A percentile compares a stretch with the other conserved stretches of the same genome.
Evolutionary conservation across 2,797 vertebrate genomes (phyloP).

Genomic region (Acipenser transmontanus): DNA sequence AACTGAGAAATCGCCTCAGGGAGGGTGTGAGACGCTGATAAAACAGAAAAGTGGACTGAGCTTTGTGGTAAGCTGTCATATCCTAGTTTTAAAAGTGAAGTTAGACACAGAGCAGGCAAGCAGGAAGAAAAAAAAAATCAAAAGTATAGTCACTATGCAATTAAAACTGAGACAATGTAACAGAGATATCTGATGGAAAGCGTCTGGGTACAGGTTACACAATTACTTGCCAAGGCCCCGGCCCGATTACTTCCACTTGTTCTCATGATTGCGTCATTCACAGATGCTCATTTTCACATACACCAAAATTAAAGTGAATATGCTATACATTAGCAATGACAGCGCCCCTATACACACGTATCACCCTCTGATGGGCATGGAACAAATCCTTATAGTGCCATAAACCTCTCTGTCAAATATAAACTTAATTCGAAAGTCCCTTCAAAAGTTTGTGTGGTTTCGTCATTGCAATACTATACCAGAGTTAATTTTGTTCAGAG

Average conservation of each 20-base stretch:
- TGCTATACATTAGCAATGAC: too few relatives aligned
- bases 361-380: conserved; percentile 32
- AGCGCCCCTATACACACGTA: too few relatives aligned
- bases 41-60: not conserved
- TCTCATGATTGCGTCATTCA: conserved; percentile 42
- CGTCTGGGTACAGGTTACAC: conserved; percentile 56
- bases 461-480: too few relatives aligned
- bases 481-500: too few relatives aligned
- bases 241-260: conserved; percentile 45
- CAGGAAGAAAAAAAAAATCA: conserved; percentile 46
- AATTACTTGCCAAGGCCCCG: conserved; percentile 56
- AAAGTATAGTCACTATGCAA: conserved; percentile 55
- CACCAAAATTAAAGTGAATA: not conserved
- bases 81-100: conserved; percentile 11
- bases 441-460: too few relatives aligned
- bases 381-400: too few relatives aligned
- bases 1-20: too few relatives aligned
- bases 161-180: conserved; percentile 43
- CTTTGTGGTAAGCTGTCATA: not conserved
- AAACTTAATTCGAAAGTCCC: too few relatives aligned
- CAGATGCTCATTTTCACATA: conserved; percentile 20
- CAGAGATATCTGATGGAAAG: conserved; percentile 43
- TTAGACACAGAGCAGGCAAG: conserved; percentile 4
- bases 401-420: too few relatives aligned
- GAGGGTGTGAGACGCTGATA: not conserved